Percentiles rank a stretch among this genome's conserved stretches.
phyloP scores from a whole-genome alignment of 2,797 vertebrate genomes.

The Uromys caudimaculatus region DNA sequence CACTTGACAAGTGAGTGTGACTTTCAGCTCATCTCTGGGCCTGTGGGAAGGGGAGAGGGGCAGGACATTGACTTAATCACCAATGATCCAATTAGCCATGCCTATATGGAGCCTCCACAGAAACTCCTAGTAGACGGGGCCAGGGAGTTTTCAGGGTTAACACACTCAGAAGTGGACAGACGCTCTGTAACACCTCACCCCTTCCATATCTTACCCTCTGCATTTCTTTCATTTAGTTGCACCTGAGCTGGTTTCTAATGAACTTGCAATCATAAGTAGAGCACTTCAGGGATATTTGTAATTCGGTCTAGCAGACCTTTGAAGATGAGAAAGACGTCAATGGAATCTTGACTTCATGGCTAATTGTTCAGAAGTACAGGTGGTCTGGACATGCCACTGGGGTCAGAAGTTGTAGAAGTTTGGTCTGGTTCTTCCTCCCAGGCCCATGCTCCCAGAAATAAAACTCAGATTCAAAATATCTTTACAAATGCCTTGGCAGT shows the following conservation, averaged over 20 bases:
- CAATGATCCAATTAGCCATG: not conserved
- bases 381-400: not conserved
- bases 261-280: not conserved
- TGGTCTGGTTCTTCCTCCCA: not conserved
- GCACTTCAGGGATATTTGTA: not conserved
- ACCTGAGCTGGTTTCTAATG: not conserved
- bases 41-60: not conserved
- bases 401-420: not conserved
- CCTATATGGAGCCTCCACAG: not conserved
- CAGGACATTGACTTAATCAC: not conserved
- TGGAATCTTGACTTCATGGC: not conserved
- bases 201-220: accelerated
- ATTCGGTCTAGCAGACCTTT: not conserved
- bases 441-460: not conserved
- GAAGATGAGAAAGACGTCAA: not conserved
- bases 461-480: not conserved
- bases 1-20: not conserved
- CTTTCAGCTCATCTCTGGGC: not conserved
- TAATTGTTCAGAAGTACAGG: not conserved
- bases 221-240: not conserved
- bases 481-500: not conserved
- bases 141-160: too few species aligned
- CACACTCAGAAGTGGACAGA: not conserved
- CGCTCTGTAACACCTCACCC: not conserved
- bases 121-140: not conserved